These are phyloP conservation scores for Scarus forsteni DNA, from an alignment of 2,797 vertebrate species.

Conservation along the genomic window DNA sequence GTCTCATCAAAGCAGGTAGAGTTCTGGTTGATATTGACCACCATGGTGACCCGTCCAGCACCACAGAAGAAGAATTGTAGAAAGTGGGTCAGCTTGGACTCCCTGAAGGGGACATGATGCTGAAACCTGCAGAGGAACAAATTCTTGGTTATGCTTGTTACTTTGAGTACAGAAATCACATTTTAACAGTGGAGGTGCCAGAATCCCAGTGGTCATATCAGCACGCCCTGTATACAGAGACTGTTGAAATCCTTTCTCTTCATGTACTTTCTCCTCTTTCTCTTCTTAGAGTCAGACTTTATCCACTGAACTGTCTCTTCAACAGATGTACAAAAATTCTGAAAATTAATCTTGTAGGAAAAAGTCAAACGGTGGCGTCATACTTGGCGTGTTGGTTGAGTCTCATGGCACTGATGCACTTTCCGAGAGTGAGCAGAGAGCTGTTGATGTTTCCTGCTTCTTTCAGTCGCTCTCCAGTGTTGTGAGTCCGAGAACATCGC, in stretches of 20 bases:
- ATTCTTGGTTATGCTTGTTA: background rate
- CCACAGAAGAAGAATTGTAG: conserved; percentile 96
- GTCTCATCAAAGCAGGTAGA: conserved; percentile 92
- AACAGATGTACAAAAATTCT: no score
- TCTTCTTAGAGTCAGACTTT: no score
- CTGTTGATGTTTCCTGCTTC: conserved; percentile 95
- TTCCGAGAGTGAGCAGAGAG: conserved; percentile 91
- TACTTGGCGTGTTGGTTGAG: conserved; percentile 92
- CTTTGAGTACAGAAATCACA: background rate
- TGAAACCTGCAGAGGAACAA: conserved; percentile 81
- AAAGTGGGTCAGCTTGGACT: conserved; percentile 96
- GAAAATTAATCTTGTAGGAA: no score
- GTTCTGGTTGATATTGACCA: conserved; percentile 93
- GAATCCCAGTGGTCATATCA: no score
- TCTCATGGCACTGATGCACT: conserved; percentile 92
- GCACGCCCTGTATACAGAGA: no score
- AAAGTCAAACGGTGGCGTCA: conserved; percentile 16
- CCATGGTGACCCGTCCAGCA: conserved; percentile 92
- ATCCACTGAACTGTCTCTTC: no score
- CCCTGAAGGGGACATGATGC: conserved; percentile 93
- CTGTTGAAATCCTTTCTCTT: no score
- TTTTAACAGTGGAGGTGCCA: no score
- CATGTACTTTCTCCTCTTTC: no score
- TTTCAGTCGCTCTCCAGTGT: conserved; percentile 91
- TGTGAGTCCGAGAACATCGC: conserved; percentile 90